phyloP scores from a whole-genome alignment of 2,888 invertebrate genomes.

The Oligia latruncula region DNA sequence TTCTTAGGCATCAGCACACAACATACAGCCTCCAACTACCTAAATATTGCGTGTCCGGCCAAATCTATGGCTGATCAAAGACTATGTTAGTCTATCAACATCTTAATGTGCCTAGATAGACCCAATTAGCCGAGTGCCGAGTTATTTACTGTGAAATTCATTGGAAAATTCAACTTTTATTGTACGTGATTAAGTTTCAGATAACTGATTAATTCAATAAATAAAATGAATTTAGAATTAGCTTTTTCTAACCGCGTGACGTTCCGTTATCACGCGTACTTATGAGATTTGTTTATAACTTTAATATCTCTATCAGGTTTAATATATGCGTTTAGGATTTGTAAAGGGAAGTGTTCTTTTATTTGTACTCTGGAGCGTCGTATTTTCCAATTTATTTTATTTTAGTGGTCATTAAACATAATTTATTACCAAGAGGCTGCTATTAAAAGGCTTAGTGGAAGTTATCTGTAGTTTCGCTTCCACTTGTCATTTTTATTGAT shows the following conservation, averaged over 20 bases:
- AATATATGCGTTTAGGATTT: conserved; percentile 63
- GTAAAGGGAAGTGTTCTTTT: conserved; percentile 63
- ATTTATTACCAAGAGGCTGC: conserved; percentile 75
- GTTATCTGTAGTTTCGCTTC: conserved; percentile 70
- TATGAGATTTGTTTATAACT: conserved; percentile 63
- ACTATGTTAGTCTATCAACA: conserved; percentile 73
- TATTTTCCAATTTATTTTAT: conserved; percentile 78
- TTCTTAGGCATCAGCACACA: conserved; percentile 42
- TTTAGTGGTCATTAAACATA: conserved; percentile 79
- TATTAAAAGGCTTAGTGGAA: conserved; percentile 75
- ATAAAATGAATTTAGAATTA: conserved; percentile 57
- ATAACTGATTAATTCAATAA: conserved; percentile 55
- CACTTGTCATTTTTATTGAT: conserved; percentile 77
- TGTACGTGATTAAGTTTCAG: conserved; percentile 52
- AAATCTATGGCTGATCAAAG: conserved; percentile 75
- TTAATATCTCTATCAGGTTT: conserved; percentile 66
- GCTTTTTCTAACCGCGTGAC: conserved; percentile 30
- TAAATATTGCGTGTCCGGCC: conserved; percentile 52
- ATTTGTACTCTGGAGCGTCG: conserved; percentile 69
- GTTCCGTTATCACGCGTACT: conserved; percentile 36
- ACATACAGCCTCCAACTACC: conserved; percentile 26
- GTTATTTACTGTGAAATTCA: conserved; percentile 64
- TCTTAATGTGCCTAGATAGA: conserved; percentile 74
- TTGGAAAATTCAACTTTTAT: conserved; percentile 53
- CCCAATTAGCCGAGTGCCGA: conserved; percentile 62